Percentiles rank a stretch among this genome's conserved stretches.
phyloP scores from a whole-genome alignment of 2,797 vertebrate genomes.

The Trachurus trachurus region DNA sequence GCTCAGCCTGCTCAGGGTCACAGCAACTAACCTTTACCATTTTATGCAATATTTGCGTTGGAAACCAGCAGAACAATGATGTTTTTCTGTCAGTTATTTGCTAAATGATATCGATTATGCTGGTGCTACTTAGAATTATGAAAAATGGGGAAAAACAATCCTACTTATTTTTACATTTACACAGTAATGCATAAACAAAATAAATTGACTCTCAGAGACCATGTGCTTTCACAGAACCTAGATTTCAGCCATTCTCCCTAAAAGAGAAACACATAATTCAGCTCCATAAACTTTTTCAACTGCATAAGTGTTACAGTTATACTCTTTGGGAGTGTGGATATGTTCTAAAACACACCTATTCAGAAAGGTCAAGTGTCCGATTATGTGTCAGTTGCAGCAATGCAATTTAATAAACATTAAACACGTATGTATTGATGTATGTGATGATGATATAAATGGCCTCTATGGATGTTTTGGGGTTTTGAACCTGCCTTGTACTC shows the following conservation, averaged over 20 bases:
- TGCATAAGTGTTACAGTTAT: constrained; percentile 9
- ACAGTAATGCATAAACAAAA: background rate
- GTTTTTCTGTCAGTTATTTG: constrained; percentile 5
- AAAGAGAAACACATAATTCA: constrained; percentile 6
- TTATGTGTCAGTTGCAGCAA: constrained; percentile 1
- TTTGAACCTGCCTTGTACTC: background rate
- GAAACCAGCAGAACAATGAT: constrained; percentile 13
- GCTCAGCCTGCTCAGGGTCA: constrained; percentile 8
- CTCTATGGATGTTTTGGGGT: background rate
- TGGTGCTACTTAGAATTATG: constrained; percentile 5
- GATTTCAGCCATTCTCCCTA: background rate
- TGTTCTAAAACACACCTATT: constrained; percentile 8
- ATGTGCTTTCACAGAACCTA: background rate
- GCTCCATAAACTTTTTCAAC: background rate
- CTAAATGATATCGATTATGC: constrained; percentile 15
- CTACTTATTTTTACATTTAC: background rate
- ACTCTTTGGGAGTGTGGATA: background rate
- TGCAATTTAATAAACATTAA: too few relatives aligned
- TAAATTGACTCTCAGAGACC: background rate
- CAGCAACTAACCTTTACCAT: constrained; percentile 14
- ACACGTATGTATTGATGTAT: background rate
- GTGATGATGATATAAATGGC: constrained; percentile 13
- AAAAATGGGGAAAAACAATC: constrained; percentile 3
- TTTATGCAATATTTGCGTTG: constrained; percentile 1
- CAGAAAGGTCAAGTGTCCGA: constrained; percentile 31